These are phyloP conservation scores for Scarus forsteni DNA, from an alignment of 2,797 vertebrate species.

Conservation along the genomic window DNA sequence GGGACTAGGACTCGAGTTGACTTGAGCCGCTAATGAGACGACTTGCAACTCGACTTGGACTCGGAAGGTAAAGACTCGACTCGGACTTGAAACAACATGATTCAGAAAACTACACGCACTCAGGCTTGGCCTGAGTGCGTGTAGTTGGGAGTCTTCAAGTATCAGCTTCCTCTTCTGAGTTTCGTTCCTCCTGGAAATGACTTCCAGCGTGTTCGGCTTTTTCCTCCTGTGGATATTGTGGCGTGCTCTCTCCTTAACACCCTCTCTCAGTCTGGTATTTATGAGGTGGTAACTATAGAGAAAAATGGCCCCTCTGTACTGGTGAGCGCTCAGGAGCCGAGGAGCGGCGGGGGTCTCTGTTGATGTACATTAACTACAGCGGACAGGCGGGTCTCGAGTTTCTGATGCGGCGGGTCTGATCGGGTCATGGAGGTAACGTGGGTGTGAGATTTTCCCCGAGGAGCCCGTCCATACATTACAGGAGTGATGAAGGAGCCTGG, in stretches of 20 bases:
- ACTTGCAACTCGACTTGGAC: no score
- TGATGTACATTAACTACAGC: conserved; percentile 62
- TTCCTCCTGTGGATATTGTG: conserved; percentile 57
- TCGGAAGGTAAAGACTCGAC: no score
- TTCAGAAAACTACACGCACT: no score
- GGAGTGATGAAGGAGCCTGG: conserved; percentile 58
- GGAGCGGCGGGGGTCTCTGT: conserved; percentile 16
- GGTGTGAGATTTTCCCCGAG: conserved; percentile 38
- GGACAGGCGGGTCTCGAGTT: conserved; percentile 58
- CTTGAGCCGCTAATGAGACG: no score
- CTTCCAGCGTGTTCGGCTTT: conserved; percentile 49
- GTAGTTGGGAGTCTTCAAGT: no score
- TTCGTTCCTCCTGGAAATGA: conserved; percentile 41
- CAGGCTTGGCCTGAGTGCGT: no score
- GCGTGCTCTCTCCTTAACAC: conserved; percentile 71
- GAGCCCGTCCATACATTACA: conserved; percentile 56
- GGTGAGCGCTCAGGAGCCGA: conserved; percentile 42
- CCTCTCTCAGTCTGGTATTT: conserved; percentile 73
- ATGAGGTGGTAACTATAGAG: conserved; percentile 72
- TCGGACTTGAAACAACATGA: no score
- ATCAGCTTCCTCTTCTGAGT: conserved; percentile 1
- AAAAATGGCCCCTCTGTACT: conserved; percentile 27
- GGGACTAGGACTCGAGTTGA: no score
- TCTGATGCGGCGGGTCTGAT: conserved; percentile 59
- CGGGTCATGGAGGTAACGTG: conserved; percentile 43